These are phyloP conservation scores for Tenthredo notha DNA, from an alignment of 2,888 invertebrate species.

Conservation along the genomic window DNA sequence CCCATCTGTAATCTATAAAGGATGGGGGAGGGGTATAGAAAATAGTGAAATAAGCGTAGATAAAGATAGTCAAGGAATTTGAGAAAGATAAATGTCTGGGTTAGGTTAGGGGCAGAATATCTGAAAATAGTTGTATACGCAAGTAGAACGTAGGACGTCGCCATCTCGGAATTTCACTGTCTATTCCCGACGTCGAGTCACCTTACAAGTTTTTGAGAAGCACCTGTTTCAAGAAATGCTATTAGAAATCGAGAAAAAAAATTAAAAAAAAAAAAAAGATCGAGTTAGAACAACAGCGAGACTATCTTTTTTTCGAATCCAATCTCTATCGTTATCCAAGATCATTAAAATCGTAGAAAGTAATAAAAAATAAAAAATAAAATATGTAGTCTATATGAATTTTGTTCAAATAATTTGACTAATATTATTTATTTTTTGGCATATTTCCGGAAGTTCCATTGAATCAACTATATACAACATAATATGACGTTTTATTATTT, in stretches of 20 bases:
- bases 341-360: neutral
- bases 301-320: neutral
- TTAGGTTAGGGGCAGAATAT: conserved; percentile 18
- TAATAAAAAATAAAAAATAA: too few species aligned
- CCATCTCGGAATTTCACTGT: conserved; percentile 40
- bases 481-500: neutral
- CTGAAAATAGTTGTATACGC: conserved; percentile 36
- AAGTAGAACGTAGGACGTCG: conserved; percentile 40
- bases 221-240: conserved; percentile 36
- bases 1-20: neutral
- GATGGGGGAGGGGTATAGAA: neutral
- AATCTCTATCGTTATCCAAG: neutral
- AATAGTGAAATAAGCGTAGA: neutral
- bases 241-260: neutral
- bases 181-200: conserved; percentile 48
- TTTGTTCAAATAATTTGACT: too few species aligned
- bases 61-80: conserved; percentile 30
- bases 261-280: neutral
- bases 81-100: conserved; percentile 40
- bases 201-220: conserved; percentile 25
- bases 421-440: neutral
- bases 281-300: neutral
- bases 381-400: too few species aligned
- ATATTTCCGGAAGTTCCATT: neutral
- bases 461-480: neutral